Percentiles rank a stretch among this genome's conserved stretches.
These are phyloP conservation scores for Drymodes brunneopygia DNA, from an alignment of 2,113 vertebrate genomes.

Conservation along the genomic window DNA sequence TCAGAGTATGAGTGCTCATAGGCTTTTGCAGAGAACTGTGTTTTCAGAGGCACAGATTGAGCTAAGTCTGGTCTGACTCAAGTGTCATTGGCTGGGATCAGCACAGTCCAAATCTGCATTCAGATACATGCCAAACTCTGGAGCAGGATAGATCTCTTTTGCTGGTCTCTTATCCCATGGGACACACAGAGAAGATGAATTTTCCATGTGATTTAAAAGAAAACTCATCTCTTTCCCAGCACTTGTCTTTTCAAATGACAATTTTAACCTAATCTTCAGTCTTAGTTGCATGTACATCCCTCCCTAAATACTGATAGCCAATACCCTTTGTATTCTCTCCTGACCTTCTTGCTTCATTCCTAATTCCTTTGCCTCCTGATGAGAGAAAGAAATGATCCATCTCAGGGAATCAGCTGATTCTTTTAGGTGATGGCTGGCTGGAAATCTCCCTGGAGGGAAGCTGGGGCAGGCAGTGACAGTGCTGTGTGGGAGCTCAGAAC, in stretches of 20 bases:
- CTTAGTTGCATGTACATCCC: background rate
- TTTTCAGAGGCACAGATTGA: background rate
- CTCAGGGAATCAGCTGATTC: background rate
- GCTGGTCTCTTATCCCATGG: background rate
- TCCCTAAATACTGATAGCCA: background rate
- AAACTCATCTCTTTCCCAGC: background rate
- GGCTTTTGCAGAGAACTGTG: background rate
- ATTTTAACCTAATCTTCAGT: background rate
- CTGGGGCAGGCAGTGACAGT: background rate
- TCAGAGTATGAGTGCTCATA: background rate
- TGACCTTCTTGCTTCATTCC: background rate
- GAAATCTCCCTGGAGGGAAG: background rate
- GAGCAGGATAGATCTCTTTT: background rate
- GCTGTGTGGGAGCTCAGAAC: background rate
- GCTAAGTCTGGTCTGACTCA: slow-evolving; percentile 13
- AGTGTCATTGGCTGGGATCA: background rate
- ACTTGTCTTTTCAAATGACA: slow-evolving; percentile 16
- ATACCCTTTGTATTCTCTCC: background rate
- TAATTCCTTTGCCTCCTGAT: background rate
- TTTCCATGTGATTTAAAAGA: background rate
- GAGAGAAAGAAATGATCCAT: background rate
- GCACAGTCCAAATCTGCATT: background rate
- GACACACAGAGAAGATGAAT: background rate
- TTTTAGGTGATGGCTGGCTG: background rate
- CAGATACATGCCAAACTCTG: background rate